Conservation (phyloP, 2,888 invertebrate species). For the Norana najaformis region DNA sequence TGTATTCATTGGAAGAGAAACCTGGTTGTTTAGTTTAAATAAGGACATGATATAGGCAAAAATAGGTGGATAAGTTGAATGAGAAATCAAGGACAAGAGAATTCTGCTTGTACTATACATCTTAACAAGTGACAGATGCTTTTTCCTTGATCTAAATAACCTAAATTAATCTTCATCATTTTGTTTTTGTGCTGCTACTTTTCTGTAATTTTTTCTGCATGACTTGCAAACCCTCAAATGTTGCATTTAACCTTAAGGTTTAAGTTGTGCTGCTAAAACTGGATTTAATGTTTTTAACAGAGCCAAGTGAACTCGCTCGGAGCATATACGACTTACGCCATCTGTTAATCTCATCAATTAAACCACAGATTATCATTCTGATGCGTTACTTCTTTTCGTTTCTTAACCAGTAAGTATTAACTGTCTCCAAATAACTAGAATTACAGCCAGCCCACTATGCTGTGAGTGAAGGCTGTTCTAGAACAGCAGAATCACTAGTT, state of each 20-base stretch:
- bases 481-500: background rate
- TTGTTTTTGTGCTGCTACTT: background rate
- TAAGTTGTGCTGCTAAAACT: background rate
- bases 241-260: background rate
- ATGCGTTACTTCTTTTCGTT: conserved; percentile 94
- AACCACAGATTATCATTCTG: conserved; percentile 80
- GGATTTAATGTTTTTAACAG: conserved; percentile 8
- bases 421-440: background rate
- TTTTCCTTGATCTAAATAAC: background rate
- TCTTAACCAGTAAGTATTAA: conserved; percentile 74
- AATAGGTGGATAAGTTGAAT: background rate
- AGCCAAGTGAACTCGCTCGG: conserved; percentile 33
- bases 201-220: background rate
- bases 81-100: background rate
- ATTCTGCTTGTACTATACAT: background rate
- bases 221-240: background rate
- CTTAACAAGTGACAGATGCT: background rate
- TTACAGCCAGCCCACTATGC: background rate
- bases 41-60: background rate
- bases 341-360: conserved; percentile 75
- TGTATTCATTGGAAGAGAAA: background rate
- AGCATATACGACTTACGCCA: conserved; percentile 27
- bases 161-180: background rate
- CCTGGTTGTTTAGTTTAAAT: background rate
- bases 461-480: background rate